Base-by-base conservation (phyloP, 92 coral and sea anemone species). In the Porites lobata region DNA sequence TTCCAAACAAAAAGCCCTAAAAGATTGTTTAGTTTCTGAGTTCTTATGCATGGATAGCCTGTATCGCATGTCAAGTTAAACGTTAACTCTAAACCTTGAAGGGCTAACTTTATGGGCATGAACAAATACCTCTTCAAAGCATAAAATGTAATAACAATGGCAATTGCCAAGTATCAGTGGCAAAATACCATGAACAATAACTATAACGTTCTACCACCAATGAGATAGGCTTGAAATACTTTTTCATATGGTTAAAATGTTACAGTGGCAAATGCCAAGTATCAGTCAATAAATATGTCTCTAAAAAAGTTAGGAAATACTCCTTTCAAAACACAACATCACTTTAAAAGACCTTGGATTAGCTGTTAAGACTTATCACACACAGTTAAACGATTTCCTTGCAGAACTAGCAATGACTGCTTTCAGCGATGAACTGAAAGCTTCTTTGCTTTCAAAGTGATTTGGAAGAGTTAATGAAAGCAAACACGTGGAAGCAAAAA, bases 401-500 rank as follows among this genome's bases (percentile, higher is more conserved):
- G 22, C 67, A 20, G 86, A 87, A 75, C 12, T 53, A 11, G 80
- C 79, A 64, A 94, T 62, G 50, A 89, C 92, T 22, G 93, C 85
- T 9, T 78, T 77, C 64, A 94, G 43, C 13, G 87, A 81, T 64
- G 80, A 10, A 29, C 43, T 24, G 65, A 94, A 94, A 58, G 72
- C 78, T 15, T 72, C 93, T 50, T 86, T 61, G 64, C 85, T 88
- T 72, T 87, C 75, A 56, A 94, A 92, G 50, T 77, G 43, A 19
- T 79, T 77, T 65, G 96, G 94, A 24, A 94, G 72, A 13, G 96
- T 91, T 12, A 94, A 20, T 29, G 69, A 19, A 66, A 65, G 91
- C 17, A 89, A 65, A 70, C 94, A 91, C 10, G 94, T 86, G 56
- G 94, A 94, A 11, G 96, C 93, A 91, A 91, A 91, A 22, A 94